A percentile compares a stretch with the other conserved stretches of the same genome.
Evolutionary conservation across 2,797 vertebrate species (phyloP).

Genomic region (Periophthalmus magnuspinnatus): DNA sequence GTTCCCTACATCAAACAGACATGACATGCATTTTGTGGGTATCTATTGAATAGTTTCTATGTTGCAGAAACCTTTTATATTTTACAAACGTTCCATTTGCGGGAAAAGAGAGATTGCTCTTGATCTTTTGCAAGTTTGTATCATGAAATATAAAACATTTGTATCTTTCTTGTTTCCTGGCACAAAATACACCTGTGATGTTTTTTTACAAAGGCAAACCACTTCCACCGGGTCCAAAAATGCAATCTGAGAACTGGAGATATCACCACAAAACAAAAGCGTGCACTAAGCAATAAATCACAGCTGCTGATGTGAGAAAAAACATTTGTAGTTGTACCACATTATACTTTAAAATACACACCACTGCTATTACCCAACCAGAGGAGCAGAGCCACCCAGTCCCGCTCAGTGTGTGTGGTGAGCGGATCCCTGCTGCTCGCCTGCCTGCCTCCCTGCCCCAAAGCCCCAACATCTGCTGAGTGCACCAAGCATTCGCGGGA

Average conservation of each 20-base stretch:
- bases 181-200: neutral
- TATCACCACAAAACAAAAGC: neutral
- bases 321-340: conserved; percentile 22
- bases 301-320: conserved; percentile 22
- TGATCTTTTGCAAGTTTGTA: neutral
- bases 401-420: conserved; percentile 50
- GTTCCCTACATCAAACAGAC: no score
- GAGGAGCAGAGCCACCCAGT: conserved; percentile 44
- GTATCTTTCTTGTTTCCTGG: conserved; percentile 2
- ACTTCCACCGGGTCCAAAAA: neutral
- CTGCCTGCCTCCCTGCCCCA: conserved; percentile 73
- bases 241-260: neutral
- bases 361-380: conserved; percentile 46
- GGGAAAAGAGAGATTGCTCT: neutral
- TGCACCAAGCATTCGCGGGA: conserved; percentile 77
- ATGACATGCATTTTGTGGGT: neutral
- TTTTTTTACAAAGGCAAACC: conserved; percentile 7
- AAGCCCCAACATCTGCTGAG: conserved; percentile 78
- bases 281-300: conserved; percentile 25
- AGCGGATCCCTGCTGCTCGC: conserved; percentile 63
- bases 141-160: conserved; percentile 4
- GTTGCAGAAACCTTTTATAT: neutral
- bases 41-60: neutral
- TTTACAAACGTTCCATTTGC: neutral
- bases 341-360: conserved; percentile 39